phyloP scores from a whole-genome alignment of 1,140 invertebrate species.

The Camponotus vicinus region DNA sequence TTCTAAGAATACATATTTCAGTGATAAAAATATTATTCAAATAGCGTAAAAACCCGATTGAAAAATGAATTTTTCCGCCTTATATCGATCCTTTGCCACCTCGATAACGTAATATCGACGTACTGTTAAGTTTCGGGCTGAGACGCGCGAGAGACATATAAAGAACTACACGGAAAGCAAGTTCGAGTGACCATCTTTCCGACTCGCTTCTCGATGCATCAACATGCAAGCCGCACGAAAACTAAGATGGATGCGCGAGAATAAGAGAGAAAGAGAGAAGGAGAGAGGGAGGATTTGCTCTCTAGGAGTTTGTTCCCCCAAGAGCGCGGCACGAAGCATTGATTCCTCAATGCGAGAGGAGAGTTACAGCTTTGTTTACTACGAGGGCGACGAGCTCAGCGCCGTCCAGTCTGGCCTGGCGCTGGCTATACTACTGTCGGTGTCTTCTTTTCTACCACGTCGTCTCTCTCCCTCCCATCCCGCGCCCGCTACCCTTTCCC shows the following conservation, averaged over 20 bases:
- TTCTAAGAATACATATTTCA: neutral
- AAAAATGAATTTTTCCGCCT: neutral
- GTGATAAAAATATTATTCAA: slow-evolving; percentile 23
- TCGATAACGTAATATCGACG: slow-evolving; percentile 14
- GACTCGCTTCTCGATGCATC: slow-evolving; percentile 72
- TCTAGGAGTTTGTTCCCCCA: slow-evolving; percentile 66
- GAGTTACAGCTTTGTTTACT: slow-evolving; percentile 87
- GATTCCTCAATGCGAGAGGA: slow-evolving; percentile 83
- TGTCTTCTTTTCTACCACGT: slow-evolving; percentile 63
- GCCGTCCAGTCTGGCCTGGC: slow-evolving; percentile 84
- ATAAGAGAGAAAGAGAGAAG: neutral
- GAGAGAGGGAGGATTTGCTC: slow-evolving; percentile 42
- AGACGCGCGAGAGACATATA: slow-evolving; percentile 7
- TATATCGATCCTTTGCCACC: neutral
- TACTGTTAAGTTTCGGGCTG: slow-evolving; percentile 22
- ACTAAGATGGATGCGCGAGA: slow-evolving; percentile 82
- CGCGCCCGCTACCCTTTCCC: slow-evolving; percentile 8
- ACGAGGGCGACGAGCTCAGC: slow-evolving; percentile 82
- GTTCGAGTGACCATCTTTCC: slow-evolving; percentile 42
- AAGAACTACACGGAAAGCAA: slow-evolving; percentile 38
- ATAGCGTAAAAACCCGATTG: no score
- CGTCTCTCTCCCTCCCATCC: slow-evolving; percentile 37
- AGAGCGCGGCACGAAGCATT: slow-evolving; percentile 77
- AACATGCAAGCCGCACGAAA: slow-evolving; percentile 77
- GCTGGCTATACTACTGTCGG: slow-evolving; percentile 63